Conservation (phyloP, 2,888 invertebrate species). For the Dichetophora obliterata region DNA sequence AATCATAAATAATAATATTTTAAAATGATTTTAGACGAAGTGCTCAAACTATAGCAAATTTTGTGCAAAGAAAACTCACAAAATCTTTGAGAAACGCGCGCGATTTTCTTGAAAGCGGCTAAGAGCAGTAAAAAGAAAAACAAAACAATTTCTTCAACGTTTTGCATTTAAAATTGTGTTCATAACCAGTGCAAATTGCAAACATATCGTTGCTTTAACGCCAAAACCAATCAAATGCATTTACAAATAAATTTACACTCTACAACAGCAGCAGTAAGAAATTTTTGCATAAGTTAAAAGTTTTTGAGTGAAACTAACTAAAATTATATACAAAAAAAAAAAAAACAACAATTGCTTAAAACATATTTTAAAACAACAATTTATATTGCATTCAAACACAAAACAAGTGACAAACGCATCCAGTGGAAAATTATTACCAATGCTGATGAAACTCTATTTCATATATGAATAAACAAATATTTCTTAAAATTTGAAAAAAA, state of each 20-base stretch:
- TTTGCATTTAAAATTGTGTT: constrained; percentile 18
- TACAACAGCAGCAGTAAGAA: constrained; percentile 3
- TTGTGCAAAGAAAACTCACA: not conserved
- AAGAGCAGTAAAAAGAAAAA: not conserved
- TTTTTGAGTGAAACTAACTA: not conserved
- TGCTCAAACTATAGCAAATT: not conserved
- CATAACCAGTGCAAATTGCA: not conserved
- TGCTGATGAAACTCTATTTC: not conserved
- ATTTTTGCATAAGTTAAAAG: not conserved
- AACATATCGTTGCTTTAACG: constrained; percentile 26
- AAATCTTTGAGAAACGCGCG: not conserved
- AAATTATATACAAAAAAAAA: not conserved
- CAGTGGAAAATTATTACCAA: not conserved
- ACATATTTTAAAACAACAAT: not conserved
- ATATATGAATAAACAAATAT: not conserved
- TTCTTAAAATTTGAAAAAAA: no score
- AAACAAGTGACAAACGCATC: not conserved
- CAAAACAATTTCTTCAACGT: not conserved
- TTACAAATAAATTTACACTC: constrained; percentile 2
- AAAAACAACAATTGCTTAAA: not conserved
- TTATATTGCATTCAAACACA: not conserved
- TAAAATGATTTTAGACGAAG: not conserved
- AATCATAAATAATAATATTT: not conserved
- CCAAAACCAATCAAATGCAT: constrained; percentile 8
- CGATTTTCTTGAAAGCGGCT: not conserved